These are phyloP conservation scores for Ephydatia muelleri DNA, from an alignment of 37 sponge, comb jelly and placozoan genomes.

Conservation along the genomic window DNA sequence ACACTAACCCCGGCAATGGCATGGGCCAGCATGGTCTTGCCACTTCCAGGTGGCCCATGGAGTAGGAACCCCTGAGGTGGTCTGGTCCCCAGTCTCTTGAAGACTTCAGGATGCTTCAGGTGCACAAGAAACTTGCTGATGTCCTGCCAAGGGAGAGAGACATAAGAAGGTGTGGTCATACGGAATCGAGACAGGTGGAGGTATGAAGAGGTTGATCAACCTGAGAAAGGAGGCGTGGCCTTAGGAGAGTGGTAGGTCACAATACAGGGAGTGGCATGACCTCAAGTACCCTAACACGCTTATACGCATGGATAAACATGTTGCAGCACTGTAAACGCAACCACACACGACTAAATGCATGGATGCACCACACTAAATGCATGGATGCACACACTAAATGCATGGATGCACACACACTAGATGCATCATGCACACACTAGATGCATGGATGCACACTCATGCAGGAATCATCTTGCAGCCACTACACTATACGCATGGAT, in stretches of 20 bases:
- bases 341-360: too few relatives aligned
- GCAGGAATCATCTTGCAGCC: too few relatives aligned
- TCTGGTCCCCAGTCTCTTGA: slow-evolving; percentile 69
- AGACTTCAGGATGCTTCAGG: slow-evolving; percentile 86
- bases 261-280: neutral
- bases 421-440: too few relatives aligned
- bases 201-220: neutral
- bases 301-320: too few relatives aligned
- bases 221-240: neutral
- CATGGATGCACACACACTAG: too few relatives aligned
- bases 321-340: too few relatives aligned
- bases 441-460: too few relatives aligned
- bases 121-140: slow-evolving; percentile 80
- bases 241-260: neutral
- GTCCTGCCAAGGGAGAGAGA: slow-evolving; percentile 40
- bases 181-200: neutral
- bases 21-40: slow-evolving; percentile 94
- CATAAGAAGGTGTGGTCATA: neutral
- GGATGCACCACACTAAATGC: neutral
- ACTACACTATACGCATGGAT: too few relatives aligned
- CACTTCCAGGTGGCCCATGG: slow-evolving; percentile 98
- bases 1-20: slow-evolving; percentile 90
- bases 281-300: too few relatives aligned
- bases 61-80: slow-evolving; percentile 92
- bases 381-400: neutral